These are phyloP conservation scores for Drosophila infuscata DNA, from an alignment of 2,888 invertebrate genomes.

Conservation along the genomic window DNA sequence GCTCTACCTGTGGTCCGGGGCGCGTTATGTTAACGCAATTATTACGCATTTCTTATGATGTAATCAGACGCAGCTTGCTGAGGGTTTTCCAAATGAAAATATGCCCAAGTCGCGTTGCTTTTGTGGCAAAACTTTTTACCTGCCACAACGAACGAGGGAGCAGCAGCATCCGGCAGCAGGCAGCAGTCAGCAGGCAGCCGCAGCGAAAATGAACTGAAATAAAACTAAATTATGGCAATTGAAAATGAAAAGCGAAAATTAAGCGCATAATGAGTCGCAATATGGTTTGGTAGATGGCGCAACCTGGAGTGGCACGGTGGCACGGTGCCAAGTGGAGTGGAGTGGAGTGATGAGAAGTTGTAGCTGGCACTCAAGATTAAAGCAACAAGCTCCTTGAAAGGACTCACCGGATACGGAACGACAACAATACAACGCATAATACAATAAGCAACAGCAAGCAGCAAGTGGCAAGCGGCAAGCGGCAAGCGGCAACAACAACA, in stretches of 20 bases:
- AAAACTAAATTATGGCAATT: constrained; percentile 82
- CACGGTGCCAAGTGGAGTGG: neutral
- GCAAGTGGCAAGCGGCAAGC: neutral
- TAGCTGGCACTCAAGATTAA: constrained; percentile 57
- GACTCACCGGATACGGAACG: constrained; percentile 27
- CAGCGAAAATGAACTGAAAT: constrained; percentile 74
- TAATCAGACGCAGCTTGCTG: constrained; percentile 76
- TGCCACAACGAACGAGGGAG: constrained; percentile 9
- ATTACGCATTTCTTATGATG: constrained; percentile 82
- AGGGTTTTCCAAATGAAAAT: constrained; percentile 68
- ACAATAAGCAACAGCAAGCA: constrained; percentile 62
- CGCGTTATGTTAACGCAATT: constrained; percentile 78
- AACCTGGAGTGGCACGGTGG: neutral
- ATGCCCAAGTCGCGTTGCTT: constrained; percentile 48
- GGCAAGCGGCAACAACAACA: constrained; percentile 7
- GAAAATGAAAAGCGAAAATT: constrained; percentile 83
- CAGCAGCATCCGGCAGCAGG: neutral
- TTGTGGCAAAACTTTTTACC: constrained; percentile 62
- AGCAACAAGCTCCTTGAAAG: constrained; percentile 64
- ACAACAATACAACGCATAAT: constrained; percentile 65
- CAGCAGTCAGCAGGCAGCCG: constrained; percentile 7
- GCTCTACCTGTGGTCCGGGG: constrained; percentile 10
- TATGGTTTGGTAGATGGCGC: constrained; percentile 1
- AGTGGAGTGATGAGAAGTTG: neutral
- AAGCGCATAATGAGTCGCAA: constrained; percentile 74